Evolutionary conservation across 1,140 invertebrate species (phyloP).

Genomic region (Drosophila rhopaloa): DNA sequence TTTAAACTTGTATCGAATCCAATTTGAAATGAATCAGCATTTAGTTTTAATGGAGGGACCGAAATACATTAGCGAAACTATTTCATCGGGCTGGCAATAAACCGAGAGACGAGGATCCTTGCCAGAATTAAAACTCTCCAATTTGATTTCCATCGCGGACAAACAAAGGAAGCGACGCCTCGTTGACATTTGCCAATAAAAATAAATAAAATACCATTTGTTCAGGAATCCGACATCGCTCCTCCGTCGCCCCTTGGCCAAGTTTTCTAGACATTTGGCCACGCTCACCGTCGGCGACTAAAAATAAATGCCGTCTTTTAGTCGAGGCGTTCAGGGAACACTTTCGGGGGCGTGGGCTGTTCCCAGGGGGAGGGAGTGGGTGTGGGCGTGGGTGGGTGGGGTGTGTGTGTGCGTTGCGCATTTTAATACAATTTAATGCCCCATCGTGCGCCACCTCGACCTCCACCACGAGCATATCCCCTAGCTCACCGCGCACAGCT

Average conservation of each 20-base stretch:
- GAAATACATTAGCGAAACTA: conserved; percentile 59
- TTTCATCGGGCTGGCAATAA: conserved; percentile 37
- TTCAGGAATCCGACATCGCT: conserved; percentile 38
- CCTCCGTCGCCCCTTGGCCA: conserved; percentile 6
- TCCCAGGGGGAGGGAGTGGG: conserved; percentile 2
- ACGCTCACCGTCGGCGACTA: conserved; percentile 50
- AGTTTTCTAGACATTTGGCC: conserved; percentile 31
- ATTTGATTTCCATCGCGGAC: conserved; percentile 46
- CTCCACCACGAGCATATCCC: conserved; percentile 17
- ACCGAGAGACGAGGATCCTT: conserved; percentile 20
- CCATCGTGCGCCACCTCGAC: conserved; percentile 68
- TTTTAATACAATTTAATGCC: conserved; percentile 83
- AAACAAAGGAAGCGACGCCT: conserved; percentile 67
- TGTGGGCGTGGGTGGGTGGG: conserved; percentile 3
- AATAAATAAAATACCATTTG: conserved; percentile 80
- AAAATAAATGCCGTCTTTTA: conserved; percentile 77
- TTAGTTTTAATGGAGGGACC: conserved; percentile 18
- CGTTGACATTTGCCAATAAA: conserved; percentile 82
- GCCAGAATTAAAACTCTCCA: conserved; percentile 55
- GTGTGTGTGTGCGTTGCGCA: conserved; percentile 70
- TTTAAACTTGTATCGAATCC: conserved; percentile 18
- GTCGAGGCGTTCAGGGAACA: conserved; percentile 61
- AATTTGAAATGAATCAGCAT: conserved; percentile 20
- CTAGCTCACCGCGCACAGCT: conserved; percentile 8
- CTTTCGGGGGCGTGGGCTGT: conserved; percentile 36